Evolutionary conservation across 2,888 invertebrate genomes (phyloP).

Genomic region (Portevinia maculata): DNA sequence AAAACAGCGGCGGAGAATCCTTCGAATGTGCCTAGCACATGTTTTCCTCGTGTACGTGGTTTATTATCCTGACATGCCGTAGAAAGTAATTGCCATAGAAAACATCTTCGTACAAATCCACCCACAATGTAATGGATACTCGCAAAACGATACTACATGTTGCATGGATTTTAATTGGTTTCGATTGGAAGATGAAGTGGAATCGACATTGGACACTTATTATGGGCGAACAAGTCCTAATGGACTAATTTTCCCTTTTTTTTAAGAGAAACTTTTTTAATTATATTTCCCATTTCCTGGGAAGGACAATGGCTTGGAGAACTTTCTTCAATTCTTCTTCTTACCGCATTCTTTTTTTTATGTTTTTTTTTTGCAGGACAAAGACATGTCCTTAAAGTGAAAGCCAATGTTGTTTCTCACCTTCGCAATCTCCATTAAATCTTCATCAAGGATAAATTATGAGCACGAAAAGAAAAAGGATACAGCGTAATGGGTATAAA

Average conservation of each 20-base stretch:
- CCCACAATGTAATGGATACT: background rate
- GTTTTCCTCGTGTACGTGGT: constrained; percentile 39
- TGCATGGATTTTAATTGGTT: constrained; percentile 66
- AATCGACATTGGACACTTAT: constrained; percentile 47
- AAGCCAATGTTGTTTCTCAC: constrained; percentile 70
- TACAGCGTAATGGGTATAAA: constrained; percentile 45
- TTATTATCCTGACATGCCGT: constrained; percentile 60
- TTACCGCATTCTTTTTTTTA: constrained; percentile 31
- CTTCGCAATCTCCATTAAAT: constrained; percentile 72
- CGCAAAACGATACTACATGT: constrained; percentile 50
- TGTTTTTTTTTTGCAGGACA: background rate
- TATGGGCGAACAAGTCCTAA: constrained; percentile 9
- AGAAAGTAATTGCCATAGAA: constrained; percentile 59
- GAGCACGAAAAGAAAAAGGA: constrained; percentile 53
- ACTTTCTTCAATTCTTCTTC: constrained; percentile 60
- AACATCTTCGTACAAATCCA: constrained; percentile 49
- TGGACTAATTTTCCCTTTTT: constrained; percentile 22
- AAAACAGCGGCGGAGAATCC: constrained; percentile 25
- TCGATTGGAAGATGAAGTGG: constrained; percentile 67
- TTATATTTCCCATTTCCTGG: constrained; percentile 39
- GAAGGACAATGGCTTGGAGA: constrained; percentile 34
- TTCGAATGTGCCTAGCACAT: background rate
- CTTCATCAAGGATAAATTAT: constrained; percentile 72
- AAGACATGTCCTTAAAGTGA: constrained; percentile 57
- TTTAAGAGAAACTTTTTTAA: constrained; percentile 59